Evolutionary conservation across 2,888 invertebrate species (phyloP).

Genomic region (Lingula anatina): DNA sequence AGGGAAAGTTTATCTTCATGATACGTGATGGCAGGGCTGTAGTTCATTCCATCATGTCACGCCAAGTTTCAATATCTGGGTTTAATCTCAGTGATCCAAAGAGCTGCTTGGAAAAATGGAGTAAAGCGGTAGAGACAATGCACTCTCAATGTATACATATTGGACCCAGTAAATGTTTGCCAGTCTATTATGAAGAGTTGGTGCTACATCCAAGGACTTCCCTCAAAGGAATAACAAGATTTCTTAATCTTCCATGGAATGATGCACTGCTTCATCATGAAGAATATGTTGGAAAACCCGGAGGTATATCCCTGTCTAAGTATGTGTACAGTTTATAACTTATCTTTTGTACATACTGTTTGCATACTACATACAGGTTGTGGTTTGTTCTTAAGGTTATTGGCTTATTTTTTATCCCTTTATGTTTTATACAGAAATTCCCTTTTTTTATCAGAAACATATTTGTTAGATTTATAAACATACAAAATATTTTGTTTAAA

Average conservation of each 20-base stretch:
- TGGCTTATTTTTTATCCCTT: not conserved
- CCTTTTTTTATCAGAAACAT: not conserved
- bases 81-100: conserved; percentile 91
- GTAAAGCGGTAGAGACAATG: conserved; percentile 91
- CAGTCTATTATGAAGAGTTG: conserved; percentile 93
- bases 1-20: conserved; percentile 97
- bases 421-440: conserved; percentile 8
- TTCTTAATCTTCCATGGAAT: conserved; percentile 90
- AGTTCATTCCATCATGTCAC: conserved; percentile 94
- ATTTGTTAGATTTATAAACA: not conserved
- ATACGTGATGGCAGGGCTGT: conserved; percentile 97
- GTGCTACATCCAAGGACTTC: conserved; percentile 87
- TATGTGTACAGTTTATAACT: conserved; percentile 51
- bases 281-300: conserved; percentile 90
- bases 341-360: not conserved
- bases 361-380: not conserved
- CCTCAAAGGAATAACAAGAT: conserved; percentile 81
- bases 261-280: conserved; percentile 96
- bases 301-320: conserved; percentile 93
- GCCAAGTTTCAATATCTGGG: conserved; percentile 85
- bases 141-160: conserved; percentile 48
- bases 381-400: not conserved
- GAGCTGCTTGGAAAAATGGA: conserved; percentile 93
- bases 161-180: conserved; percentile 65
- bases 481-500: no score